Evolutionary conservation across 2,888 invertebrate genomes (phyloP).

Genomic region (Aromia moschata): DNA sequence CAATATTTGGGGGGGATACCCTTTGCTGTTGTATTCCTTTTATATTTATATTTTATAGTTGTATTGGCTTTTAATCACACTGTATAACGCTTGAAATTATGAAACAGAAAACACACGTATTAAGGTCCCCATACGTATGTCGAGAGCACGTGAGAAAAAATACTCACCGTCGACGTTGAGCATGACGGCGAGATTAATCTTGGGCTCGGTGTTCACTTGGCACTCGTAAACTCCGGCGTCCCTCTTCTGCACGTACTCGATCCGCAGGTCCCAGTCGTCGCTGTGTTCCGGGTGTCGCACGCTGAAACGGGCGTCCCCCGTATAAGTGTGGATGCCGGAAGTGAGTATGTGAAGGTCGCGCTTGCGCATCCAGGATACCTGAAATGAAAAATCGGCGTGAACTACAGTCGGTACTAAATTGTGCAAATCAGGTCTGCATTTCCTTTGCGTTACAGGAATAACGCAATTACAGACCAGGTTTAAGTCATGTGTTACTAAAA

Average conservation of each 20-base stretch:
- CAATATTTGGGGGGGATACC: too few relatives aligned
- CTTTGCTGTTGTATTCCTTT: too few relatives aligned
- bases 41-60: too few relatives aligned
- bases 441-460: too few relatives aligned
- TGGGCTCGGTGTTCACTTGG: slow-evolving; percentile 90
- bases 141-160: neutral
- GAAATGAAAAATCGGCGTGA: slow-evolving; percentile 48
- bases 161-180: slow-evolving; percentile 82
- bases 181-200: slow-evolving; percentile 84
- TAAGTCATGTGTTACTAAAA: too few relatives aligned
- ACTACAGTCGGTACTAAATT: too few relatives aligned
- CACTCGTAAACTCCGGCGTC: slow-evolving; percentile 90
- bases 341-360: slow-evolving; percentile 86
- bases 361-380: slow-evolving; percentile 87
- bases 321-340: slow-evolving; percentile 85
- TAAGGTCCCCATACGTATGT: too few relatives aligned
- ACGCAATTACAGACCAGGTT: too few relatives aligned
- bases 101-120: too few relatives aligned
- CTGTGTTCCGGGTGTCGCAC: slow-evolving; percentile 84
- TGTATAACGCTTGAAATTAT: too few relatives aligned
- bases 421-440: too few relatives aligned
- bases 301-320: slow-evolving; percentile 86
- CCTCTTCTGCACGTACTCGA: slow-evolving; percentile 83
- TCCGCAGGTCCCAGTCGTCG: slow-evolving; percentile 87
- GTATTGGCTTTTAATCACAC: too few relatives aligned